Conservation (phyloP, 2,113 vertebrate genomes). For the Otolemur garnettii region DNA sequence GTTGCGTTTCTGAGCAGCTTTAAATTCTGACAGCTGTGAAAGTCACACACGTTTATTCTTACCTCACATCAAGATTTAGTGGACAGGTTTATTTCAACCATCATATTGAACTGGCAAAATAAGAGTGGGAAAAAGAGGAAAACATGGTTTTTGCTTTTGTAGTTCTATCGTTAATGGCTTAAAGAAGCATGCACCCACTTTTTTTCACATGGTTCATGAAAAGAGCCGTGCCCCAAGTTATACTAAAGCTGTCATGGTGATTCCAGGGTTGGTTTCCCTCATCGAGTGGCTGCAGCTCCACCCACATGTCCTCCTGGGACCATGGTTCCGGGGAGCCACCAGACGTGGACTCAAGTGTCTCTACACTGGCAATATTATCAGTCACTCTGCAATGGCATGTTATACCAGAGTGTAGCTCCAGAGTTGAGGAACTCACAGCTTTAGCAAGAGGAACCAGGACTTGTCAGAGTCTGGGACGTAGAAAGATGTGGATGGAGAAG, state of each 20-base stretch:
- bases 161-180: neutral
- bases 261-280: neutral
- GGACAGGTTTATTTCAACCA: neutral
- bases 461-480: fast-evolving
- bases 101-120: neutral
- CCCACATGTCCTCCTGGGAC: neutral
- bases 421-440: neutral
- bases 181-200: neutral
- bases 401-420: neutral
- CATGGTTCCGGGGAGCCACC: neutral
- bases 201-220: neutral
- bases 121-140: neutral
- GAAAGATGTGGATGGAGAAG: neutral
- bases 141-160: neutral
- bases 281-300: fast-evolving
- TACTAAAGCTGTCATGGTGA: neutral
- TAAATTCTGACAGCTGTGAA: slow-evolving; percentile 61
- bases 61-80: neutral
- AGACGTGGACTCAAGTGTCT: fast-evolving
- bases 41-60: neutral
- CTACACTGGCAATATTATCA: fast-evolving
- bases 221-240: neutral
- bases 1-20: slow-evolving; percentile 26
- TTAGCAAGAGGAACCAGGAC: neutral
- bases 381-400: neutral